phyloP scores from a whole-genome alignment of 2,797 vertebrate species.

The Chaenodraco wilsoni region DNA sequence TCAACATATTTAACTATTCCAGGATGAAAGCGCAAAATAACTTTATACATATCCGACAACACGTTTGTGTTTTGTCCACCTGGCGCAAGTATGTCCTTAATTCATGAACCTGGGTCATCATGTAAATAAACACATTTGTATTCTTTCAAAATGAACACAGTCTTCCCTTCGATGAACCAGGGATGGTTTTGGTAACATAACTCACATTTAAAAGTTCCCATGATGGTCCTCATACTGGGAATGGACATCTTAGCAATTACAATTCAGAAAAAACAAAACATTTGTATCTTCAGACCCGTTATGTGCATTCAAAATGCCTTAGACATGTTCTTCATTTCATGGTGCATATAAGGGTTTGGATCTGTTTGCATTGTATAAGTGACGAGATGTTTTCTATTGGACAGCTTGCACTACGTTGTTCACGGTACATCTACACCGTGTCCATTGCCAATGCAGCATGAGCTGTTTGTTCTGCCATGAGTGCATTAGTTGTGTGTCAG shows the following conservation, averaged over 20 bases:
- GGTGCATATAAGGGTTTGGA: not conserved
- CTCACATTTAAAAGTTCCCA: not conserved
- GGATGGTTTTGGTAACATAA: not conserved
- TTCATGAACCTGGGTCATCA: no score
- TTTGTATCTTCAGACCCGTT: constrained; percentile 1
- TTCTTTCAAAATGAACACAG: no score
- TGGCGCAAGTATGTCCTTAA: no score
- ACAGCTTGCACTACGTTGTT: constrained; percentile 16
- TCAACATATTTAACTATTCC: no score
- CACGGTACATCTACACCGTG: constrained; percentile 10
- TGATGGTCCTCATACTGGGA: not conserved
- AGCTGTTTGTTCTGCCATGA: constrained; percentile 47
- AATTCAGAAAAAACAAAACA: not conserved
- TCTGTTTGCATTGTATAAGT: not conserved
- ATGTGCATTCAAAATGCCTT: not conserved
- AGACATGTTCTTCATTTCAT: not conserved
- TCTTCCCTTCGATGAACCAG: no score
- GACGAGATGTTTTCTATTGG: not conserved
- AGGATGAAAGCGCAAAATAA: no score
- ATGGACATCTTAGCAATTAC: constrained; percentile 1
- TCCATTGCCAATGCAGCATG: constrained; percentile 23
- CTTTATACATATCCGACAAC: no score
- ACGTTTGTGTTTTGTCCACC: not conserved
- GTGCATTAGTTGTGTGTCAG: constrained; percentile 14
- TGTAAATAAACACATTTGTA: no score